These are phyloP conservation scores for Periophthalmus magnuspinnatus DNA, from an alignment of 2,797 vertebrate genomes.

Conservation along the genomic window DNA sequence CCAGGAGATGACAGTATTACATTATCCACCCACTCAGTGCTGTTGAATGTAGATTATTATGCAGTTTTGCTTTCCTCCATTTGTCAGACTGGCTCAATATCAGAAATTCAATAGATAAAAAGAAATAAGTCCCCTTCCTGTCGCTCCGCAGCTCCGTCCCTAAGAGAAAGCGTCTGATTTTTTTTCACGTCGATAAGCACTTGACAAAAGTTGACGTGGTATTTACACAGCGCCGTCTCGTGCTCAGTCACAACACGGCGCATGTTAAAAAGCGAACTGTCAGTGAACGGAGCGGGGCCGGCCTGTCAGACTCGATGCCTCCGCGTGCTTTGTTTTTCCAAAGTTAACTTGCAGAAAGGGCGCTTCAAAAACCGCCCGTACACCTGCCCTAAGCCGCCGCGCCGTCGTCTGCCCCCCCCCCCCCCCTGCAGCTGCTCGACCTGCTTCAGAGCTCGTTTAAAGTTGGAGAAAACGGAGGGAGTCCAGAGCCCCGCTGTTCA, in stretches of 20 bases:
- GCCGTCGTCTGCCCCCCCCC: conserved; percentile 37
- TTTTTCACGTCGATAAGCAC: conserved; percentile 45
- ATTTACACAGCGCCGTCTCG: conserved; percentile 42
- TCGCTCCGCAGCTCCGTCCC: conserved; percentile 19
- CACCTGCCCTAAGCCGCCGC: conserved; percentile 14
- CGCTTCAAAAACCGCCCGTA: conserved; percentile 16
- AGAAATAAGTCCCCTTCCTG: conserved; percentile 35
- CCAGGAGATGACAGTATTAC: conserved; percentile 61
- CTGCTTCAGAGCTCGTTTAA: conserved; percentile 46
- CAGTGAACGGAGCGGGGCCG: conserved; percentile 21
- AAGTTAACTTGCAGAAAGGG: conserved; percentile 18
- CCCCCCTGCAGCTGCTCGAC: conserved; percentile 54
- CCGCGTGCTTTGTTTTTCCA: conserved; percentile 33
- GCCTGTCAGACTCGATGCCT: conserved; percentile 44
- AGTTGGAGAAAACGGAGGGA: conserved; percentile 35
- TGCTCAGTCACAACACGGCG: conserved; percentile 17
- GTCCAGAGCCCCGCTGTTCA: conserved; percentile 15
- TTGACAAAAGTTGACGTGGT: conserved; percentile 35
- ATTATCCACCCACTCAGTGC: conserved; percentile 51
- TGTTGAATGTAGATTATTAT: conserved; percentile 68
- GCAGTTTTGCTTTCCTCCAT: conserved; percentile 53
- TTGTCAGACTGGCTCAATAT: conserved; percentile 65
- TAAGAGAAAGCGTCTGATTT: conserved; percentile 19
- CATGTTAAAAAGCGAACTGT: conserved; percentile 31
- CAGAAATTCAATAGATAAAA: conserved; percentile 39